These are phyloP conservation scores for Tinamus guttatus DNA, from an alignment of 2,113 vertebrate genomes.

Conservation along the genomic window DNA sequence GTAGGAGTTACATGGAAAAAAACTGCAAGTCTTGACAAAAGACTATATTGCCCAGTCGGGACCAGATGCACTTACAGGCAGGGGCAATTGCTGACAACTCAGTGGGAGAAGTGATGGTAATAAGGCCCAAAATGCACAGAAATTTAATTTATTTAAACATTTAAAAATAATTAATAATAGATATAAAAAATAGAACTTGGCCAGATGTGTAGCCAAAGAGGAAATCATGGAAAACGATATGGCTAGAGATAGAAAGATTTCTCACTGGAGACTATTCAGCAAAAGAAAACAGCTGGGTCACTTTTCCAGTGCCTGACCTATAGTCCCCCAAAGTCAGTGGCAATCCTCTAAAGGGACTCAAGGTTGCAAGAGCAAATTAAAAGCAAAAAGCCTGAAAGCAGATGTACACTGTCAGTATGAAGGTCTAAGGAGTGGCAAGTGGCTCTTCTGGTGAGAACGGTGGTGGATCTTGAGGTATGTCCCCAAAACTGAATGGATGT, in stretches of 20 bases:
- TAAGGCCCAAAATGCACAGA: not conserved
- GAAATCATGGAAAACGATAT: not conserved
- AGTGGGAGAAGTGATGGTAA: not conserved
- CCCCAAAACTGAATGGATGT: not conserved
- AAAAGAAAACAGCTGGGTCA: not conserved
- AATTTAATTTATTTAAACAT: not conserved
- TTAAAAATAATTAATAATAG: not conserved
- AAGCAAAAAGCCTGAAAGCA: not conserved
- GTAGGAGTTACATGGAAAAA: not conserved
- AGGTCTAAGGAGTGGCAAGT: not conserved
- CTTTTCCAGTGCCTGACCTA: not conserved
- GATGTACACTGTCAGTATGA: accelerated
- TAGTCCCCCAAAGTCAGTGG: not conserved
- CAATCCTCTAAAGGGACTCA: not conserved
- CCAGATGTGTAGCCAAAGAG: not conserved
- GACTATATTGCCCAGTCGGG: not conserved
- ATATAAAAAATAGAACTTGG: not conserved
- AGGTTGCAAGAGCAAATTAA: not conserved
- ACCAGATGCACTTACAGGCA: not conserved
- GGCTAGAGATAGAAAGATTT: not conserved
- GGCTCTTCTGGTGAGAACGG: not conserved
- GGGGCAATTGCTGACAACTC: not conserved
- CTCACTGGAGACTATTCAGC: not conserved
- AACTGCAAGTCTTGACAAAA: not conserved
- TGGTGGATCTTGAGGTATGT: not conserved